Evolutionary conservation across 2,113 vertebrate species (phyloP).

Genomic region (Mesembrinibis cayennensis): DNA sequence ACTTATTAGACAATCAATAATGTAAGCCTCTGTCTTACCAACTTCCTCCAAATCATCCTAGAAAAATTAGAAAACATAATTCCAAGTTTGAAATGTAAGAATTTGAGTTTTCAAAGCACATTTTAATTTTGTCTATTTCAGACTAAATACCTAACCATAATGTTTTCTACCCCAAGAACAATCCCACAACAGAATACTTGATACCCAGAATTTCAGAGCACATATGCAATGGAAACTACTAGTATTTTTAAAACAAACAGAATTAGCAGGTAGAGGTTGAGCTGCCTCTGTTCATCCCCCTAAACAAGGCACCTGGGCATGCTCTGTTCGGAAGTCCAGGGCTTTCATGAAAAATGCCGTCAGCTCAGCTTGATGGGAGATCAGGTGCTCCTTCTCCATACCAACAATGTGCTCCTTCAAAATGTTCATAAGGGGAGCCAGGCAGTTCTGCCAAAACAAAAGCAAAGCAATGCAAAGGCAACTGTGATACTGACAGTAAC

Average conservation of each 20-base stretch:
- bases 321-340: constrained; percentile 86
- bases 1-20: constrained; percentile 86
- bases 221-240: background rate
- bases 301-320: constrained; percentile 76
- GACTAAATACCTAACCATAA: background rate
- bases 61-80: constrained; percentile 3
- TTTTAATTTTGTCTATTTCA: background rate
- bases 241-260: background rate
- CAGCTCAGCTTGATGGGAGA: constrained; percentile 87
- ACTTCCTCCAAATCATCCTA: constrained; percentile 85
- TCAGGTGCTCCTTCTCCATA: constrained; percentile 87
- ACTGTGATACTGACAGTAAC: background rate
- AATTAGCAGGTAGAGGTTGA: background rate
- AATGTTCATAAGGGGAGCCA: constrained; percentile 86
- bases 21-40: constrained; percentile 76
- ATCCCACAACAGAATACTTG: background rate
- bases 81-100: background rate
- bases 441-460: constrained; percentile 71
- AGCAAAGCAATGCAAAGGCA: background rate
- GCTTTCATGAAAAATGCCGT: constrained; percentile 88
- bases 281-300: background rate
- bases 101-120: background rate
- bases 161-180: background rate
- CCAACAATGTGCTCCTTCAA: constrained; percentile 86
- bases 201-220: background rate